Evolutionary conservation across 2,113 vertebrate species (phyloP).

Genomic region (Varanus komodoensis): DNA sequence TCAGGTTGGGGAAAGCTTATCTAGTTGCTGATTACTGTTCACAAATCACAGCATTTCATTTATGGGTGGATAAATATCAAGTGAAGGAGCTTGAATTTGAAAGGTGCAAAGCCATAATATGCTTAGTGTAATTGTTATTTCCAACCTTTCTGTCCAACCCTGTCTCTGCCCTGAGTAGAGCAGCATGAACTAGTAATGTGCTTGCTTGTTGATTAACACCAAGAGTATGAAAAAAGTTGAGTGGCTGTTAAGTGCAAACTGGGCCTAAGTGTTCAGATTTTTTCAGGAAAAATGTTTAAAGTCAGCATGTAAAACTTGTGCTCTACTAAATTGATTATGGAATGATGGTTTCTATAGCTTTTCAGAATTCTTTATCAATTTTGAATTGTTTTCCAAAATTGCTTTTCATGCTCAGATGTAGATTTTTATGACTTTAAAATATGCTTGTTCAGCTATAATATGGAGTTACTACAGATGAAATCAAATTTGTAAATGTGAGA

Average conservation of each 20-base stretch:
- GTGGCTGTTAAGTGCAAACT: background rate
- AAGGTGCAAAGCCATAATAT: background rate
- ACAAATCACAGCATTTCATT: background rate
- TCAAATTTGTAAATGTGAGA: background rate
- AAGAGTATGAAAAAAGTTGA: too few relatives aligned
- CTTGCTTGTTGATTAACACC: too few relatives aligned
- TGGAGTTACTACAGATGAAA: constrained; percentile 6
- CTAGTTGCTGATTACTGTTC: background rate
- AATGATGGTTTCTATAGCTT: background rate
- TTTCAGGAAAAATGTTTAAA: background rate
- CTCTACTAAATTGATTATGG: background rate
- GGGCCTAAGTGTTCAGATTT: background rate
- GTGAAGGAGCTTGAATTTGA: background rate
- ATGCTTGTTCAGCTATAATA: background rate
- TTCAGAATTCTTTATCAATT: background rate
- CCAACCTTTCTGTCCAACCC: background rate
- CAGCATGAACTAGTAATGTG: too few relatives aligned
- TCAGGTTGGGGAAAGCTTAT: too few relatives aligned
- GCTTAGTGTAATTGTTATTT: background rate
- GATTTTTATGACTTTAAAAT: background rate
- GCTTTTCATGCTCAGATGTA: background rate
- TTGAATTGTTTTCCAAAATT: background rate
- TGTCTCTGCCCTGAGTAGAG: too few relatives aligned
- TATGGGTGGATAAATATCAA: background rate
- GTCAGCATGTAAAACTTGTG: background rate